Evolutionary conservation across 2,888 invertebrate species (phyloP), one percentile per base, ranked within the genome.

Genomic region (Eudasyphora cyanicolor): DNA sequence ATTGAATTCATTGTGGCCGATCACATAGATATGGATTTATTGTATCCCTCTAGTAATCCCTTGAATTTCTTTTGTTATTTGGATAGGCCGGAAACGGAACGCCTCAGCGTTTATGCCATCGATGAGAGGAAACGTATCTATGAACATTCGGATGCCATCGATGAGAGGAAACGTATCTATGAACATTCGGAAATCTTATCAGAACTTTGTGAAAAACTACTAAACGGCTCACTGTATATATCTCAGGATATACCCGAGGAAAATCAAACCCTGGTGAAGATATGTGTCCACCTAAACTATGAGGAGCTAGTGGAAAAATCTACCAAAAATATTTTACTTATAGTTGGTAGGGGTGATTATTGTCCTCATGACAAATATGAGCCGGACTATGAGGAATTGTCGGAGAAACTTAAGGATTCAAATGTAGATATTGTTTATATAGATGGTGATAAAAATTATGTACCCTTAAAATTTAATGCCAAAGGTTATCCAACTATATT

Each of bases 401-500:
- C 82, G 0, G 67, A 85, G 0, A 38, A 75, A 17, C 74, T 87
- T 1, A 54, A 79, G 8, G 42, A 85, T 8, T 85, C 85, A 19
- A 71, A 83, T 42, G 51, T 88, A 1, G 80, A 82, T 1, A 76
- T 88, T 51, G 79, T 82, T 6, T 86, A 86, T 79, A 86, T 87
- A 70, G 85, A 88, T 57, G 67, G 81, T 7, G 79, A 81, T n/a
- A 10, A 51, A 8, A 86, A 86, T 64, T 42, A 79, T 54, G 35
- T 85, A 5, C 87, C 86, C 2, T 85, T 86, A 42, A 85, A 87
- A 57, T 87, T 85, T 14, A 60, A 24, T 19, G 73, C 85, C 10
- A 17, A 78, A 21, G 49, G 70, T 5, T 69, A 82, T 29, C 86
- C 86, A 0, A 76, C 77, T 4, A 35, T 87, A 5, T 29, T 87